These are phyloP conservation scores for Echinops telfairi DNA, from an alignment of 2,113 vertebrate genomes.

Conservation along the genomic window DNA sequence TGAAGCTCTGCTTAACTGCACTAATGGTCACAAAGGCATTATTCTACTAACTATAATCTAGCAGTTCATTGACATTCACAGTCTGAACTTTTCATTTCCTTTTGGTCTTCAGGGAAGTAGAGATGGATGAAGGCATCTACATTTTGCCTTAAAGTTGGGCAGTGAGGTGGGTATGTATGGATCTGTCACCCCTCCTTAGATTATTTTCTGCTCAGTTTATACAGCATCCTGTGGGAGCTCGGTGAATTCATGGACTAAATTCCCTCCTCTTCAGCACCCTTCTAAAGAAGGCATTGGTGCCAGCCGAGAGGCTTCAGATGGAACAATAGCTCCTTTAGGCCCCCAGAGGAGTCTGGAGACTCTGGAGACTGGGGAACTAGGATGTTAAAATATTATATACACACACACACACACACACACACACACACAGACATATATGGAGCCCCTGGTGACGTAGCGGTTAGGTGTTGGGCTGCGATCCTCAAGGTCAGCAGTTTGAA, in stretches of 20 bases:
- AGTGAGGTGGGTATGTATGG: not conserved
- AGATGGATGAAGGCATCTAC: constrained; percentile 1
- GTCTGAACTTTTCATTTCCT: constrained; percentile 65
- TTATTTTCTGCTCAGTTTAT: constrained; percentile 50
- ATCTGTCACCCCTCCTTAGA: not conserved
- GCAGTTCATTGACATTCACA: constrained; percentile 67
- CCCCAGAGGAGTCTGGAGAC: not conserved
- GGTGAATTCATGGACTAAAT: constrained; percentile 49
- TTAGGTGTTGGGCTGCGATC: no score
- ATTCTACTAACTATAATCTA: not conserved
- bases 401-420: no score
- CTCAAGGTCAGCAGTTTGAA: no score
- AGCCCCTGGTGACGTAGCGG: no score
- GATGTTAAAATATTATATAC: not conserved
- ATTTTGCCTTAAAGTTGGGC: constrained; percentile 29
- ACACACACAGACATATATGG: no score
- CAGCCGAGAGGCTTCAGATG: constrained; percentile 9
- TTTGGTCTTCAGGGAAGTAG: not conserved
- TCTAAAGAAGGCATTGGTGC: constrained; percentile 13
- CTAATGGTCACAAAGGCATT: constrained; percentile 31
- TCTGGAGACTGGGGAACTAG: not conserved
- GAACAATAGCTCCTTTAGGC: constrained; percentile 52
- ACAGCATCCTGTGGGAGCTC: not conserved
- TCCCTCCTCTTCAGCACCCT: constrained; percentile 25
- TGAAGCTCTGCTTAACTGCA: not conserved